These are phyloP conservation scores for Drosophila birchii DNA, from an alignment of 2,888 invertebrate genomes.

Conservation along the genomic window DNA sequence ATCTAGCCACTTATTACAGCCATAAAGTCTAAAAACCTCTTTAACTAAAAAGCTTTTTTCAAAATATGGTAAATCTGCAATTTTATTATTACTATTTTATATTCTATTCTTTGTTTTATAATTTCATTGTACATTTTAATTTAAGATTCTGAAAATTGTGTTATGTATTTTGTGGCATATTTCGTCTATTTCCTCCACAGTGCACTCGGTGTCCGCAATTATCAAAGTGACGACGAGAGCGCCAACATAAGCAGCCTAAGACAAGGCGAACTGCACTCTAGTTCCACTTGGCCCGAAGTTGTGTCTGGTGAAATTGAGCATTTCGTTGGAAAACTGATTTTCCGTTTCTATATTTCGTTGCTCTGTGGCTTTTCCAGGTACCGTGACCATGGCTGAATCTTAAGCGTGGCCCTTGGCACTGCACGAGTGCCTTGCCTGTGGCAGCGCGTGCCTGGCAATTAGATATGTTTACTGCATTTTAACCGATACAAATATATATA, in stretches of 20 bases:
- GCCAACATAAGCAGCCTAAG: slow-evolving; percentile 12
- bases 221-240: slow-evolving; percentile 46
- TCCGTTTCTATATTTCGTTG: slow-evolving; percentile 20
- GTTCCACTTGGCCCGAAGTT: slow-evolving; percentile 24
- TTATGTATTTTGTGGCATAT: not conserved
- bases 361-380: slow-evolving; percentile 4
- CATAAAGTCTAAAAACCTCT: not conserved
- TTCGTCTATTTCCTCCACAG: not conserved
- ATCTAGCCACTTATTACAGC: not conserved
- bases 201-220: slow-evolving; percentile 31
- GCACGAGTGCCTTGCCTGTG: slow-evolving; percentile 42
- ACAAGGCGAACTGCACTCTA: slow-evolving; percentile 10
- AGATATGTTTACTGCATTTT: slow-evolving; percentile 56
- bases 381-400: slow-evolving; percentile 34
- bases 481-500: slow-evolving; percentile 1
- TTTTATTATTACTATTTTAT: no score
- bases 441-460: slow-evolving; percentile 58
- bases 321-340: slow-evolving; percentile 33
- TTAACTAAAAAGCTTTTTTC: not conserved
- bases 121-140: not conserved
- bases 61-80: not conserved
- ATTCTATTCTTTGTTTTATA: not conserved
- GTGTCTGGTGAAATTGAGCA: slow-evolving; percentile 50
- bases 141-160: no score
- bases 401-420: slow-evolving; percentile 49